Conservation (phyloP, 2,888 invertebrate genomes). For the Drosophila antonietae region DNA sequence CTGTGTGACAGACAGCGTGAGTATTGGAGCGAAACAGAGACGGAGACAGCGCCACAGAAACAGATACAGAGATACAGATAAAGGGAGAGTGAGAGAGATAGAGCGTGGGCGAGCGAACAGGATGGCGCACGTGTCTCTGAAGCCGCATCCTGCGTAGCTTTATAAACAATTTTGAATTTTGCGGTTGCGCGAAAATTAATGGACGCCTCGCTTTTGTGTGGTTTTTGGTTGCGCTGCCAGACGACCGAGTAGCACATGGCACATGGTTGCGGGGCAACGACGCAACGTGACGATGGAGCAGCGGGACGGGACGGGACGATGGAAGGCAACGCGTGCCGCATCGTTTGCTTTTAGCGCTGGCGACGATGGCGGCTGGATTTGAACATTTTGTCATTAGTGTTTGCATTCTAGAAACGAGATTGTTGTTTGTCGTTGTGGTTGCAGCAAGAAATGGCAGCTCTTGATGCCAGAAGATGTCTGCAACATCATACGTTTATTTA, state of each 20-base stretch:
- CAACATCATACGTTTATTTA: slow-evolving; percentile 41
- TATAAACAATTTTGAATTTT: slow-evolving; percentile 83
- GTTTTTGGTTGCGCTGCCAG: slow-evolving; percentile 68
- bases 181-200: slow-evolving; percentile 82
- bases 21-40: slow-evolving; percentile 1
- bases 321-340: slow-evolving; percentile 37
- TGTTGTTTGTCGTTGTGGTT: slow-evolving; percentile 70
- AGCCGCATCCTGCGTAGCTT: slow-evolving; percentile 75
- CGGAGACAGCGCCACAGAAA: not conserved
- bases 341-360: slow-evolving; percentile 66
- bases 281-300: not conserved
- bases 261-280: slow-evolving; percentile 35
- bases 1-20: slow-evolving; percentile 19
- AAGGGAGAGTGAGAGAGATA: not conserved
- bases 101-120: slow-evolving; percentile 26
- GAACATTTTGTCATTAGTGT: slow-evolving; percentile 81
- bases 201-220: slow-evolving; percentile 80
- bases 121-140: slow-evolving; percentile 71
- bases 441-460: slow-evolving; percentile 60
- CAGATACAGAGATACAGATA: not conserved
- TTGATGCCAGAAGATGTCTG: slow-evolving; percentile 40
- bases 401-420: slow-evolving; percentile 73
- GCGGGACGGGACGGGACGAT: not conserved
- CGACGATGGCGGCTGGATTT: slow-evolving; percentile 71
- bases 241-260: slow-evolving; percentile 40